Evolutionary conservation across 2,113 vertebrate genomes (phyloP).

Genomic region (Cepphus grylle): DNA sequence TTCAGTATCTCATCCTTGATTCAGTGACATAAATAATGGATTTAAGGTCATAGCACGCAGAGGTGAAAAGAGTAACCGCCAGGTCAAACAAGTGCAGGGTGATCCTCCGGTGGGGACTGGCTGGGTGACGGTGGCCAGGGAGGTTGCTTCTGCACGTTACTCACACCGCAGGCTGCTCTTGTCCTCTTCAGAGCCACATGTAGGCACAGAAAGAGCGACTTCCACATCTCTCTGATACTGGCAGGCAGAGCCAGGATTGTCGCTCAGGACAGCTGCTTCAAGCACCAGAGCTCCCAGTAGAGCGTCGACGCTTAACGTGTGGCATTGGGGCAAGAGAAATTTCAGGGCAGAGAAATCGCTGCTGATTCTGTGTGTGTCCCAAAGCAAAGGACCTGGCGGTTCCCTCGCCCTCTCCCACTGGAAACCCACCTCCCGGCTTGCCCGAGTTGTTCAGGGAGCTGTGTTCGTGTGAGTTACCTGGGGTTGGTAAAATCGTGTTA

Average conservation of each 20-base stretch:
- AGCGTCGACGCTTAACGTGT: rapidly evolving
- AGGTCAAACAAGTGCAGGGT: neutral
- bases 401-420: neutral
- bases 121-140: neutral
- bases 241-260: neutral
- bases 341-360: rapidly evolving
- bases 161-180: neutral
- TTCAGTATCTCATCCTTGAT: neutral
- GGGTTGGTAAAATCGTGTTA: neutral
- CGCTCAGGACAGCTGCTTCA: slow-evolving; percentile 11
- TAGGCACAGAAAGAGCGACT: neutral
- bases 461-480: neutral
- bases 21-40: neutral
- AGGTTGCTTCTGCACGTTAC: neutral
- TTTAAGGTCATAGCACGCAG: neutral
- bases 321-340: neutral
- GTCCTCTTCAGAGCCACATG: neutral
- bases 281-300: neutral
- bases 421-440: neutral
- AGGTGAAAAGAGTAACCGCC: neutral
- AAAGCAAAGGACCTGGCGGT: neutral
- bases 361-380: neutral
- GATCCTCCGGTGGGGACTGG: rapidly evolving
- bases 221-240: neutral
- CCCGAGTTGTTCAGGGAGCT: neutral